Conservation (phyloP, 2,888 invertebrate species). For the Sympetrum striolatum region DNA sequence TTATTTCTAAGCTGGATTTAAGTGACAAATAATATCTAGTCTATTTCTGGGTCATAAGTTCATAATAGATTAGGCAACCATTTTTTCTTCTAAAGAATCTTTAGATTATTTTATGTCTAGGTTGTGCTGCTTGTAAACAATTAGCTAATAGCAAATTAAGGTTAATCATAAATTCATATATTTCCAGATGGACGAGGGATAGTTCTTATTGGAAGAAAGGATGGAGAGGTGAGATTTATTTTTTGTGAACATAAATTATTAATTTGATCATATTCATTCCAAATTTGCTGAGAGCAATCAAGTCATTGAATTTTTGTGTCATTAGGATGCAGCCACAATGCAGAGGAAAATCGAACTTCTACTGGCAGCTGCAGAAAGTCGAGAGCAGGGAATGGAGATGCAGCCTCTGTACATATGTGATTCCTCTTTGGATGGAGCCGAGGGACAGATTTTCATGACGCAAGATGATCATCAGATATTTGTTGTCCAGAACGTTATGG, state of each 20-base stretch:
- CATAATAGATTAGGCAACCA: too few relatives aligned
- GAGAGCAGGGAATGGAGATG: slow-evolving; percentile 32
- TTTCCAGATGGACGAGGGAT: neutral
- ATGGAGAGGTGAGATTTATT: slow-evolving; percentile 3
- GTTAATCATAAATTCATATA: too few relatives aligned
- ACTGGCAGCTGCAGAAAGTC: slow-evolving; percentile 11
- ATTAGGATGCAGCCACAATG: slow-evolving; percentile 19
- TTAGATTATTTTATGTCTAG: neutral
- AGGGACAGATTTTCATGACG: slow-evolving; percentile 27
- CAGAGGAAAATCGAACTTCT: slow-evolving; percentile 22
- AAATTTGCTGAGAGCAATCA: neutral
- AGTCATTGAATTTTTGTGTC: neutral
- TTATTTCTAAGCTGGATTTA: too few relatives aligned
- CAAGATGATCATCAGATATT: slow-evolving; percentile 29
- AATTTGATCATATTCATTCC: neutral
- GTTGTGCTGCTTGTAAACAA: neutral
- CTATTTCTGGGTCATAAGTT: too few relatives aligned
- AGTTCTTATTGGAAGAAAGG: slow-evolving; percentile 23
- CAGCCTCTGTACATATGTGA: slow-evolving; percentile 18
- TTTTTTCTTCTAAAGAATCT: too few relatives aligned
- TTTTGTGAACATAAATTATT: neutral
- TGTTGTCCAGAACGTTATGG: slow-evolving; percentile 25
- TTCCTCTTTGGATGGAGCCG: neutral
- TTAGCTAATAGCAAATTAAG: neutral
- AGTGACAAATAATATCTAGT: too few relatives aligned